Conservation (phyloP, 2,797 vertebrate species). For the Esox lucius region DNA sequence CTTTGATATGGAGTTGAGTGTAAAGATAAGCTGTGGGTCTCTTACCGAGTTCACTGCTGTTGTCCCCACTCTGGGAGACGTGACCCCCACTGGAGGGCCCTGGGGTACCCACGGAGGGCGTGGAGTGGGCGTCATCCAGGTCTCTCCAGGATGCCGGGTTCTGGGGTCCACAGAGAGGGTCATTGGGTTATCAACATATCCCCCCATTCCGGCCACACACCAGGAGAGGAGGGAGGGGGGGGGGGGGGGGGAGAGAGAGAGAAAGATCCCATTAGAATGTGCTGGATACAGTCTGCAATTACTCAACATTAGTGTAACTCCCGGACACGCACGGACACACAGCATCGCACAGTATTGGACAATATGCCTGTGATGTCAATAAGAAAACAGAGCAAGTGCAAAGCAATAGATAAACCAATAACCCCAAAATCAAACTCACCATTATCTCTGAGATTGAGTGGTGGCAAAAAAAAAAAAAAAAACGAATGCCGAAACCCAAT, state of each 20-base stretch:
- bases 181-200: slow-evolving; percentile 63
- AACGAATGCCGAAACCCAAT: not conserved
- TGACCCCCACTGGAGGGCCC: slow-evolving; percentile 96
- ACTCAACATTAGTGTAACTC: not conserved
- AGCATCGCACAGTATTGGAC: not conserved
- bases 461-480: not conserved
- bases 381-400: not conserved
- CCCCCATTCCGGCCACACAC: slow-evolving; percentile 74
- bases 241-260: slow-evolving; percentile 19
- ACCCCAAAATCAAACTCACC: slow-evolving; percentile 39
- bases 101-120: slow-evolving; percentile 92
- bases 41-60: slow-evolving; percentile 97
- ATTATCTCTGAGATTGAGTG: slow-evolving; percentile 25
- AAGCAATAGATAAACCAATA: not conserved
- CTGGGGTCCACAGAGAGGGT: slow-evolving; percentile 74
- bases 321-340: not conserved
- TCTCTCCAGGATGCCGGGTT: slow-evolving; percentile 96
- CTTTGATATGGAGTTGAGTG: slow-evolving; percentile 33
- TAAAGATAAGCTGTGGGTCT: slow-evolving; percentile 51
- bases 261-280: slow-evolving; percentile 22
- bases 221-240: slow-evolving; percentile 52
- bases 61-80: slow-evolving; percentile 94
- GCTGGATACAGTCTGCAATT: not conserved
- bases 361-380: not conserved
- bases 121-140: slow-evolving; percentile 92